A percentile compares a stretch with the other conserved stretches of the same genome.
Evolutionary conservation across 2,888 invertebrate genomes (phyloP).

Genomic region (Torymus texanus): DNA sequence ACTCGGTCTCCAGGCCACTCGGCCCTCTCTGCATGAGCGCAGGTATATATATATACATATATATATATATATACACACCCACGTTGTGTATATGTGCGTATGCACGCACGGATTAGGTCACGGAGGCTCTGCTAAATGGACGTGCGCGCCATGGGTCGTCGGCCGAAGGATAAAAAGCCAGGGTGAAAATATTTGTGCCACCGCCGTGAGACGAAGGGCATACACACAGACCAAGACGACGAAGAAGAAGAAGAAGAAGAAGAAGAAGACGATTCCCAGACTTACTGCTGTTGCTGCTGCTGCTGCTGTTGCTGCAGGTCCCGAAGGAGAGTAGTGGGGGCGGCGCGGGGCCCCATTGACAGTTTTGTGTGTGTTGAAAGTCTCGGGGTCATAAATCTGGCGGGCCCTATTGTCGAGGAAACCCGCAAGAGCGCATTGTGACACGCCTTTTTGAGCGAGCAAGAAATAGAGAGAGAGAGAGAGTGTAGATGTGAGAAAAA

Average conservation of each 20-base stretch:
- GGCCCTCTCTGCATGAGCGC: too few relatives aligned
- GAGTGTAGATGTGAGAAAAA: too few relatives aligned
- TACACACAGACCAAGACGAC: neutral
- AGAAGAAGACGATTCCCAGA: too few relatives aligned
- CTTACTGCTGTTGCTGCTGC: neutral
- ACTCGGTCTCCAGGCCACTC: conserved; percentile 14
- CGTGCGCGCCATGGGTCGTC: conserved; percentile 40
- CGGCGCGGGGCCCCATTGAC: conserved; percentile 67
- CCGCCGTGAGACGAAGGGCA: conserved; percentile 14
- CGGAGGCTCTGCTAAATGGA: conserved; percentile 66
- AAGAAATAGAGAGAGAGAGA: too few relatives aligned
- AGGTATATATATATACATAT: too few relatives aligned
- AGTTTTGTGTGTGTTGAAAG: conserved; percentile 72
- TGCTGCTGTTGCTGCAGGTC: conserved; percentile 54
- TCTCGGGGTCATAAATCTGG: conserved; percentile 71
- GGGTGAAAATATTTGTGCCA: conserved; percentile 71
- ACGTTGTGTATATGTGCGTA: too few relatives aligned
- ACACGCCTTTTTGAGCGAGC: conserved; percentile 67
- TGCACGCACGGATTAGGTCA: conserved; percentile 62
- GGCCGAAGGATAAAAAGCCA: conserved; percentile 66
- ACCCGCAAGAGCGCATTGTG: conserved; percentile 67
- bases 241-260: neutral
- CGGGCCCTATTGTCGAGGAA: conserved; percentile 72
- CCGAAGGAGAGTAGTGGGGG: conserved; percentile 48
- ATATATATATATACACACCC: too few relatives aligned